Evolutionary conservation across 2,888 invertebrate genomes (phyloP).

Genomic region (Zeuzera pyrina): DNA sequence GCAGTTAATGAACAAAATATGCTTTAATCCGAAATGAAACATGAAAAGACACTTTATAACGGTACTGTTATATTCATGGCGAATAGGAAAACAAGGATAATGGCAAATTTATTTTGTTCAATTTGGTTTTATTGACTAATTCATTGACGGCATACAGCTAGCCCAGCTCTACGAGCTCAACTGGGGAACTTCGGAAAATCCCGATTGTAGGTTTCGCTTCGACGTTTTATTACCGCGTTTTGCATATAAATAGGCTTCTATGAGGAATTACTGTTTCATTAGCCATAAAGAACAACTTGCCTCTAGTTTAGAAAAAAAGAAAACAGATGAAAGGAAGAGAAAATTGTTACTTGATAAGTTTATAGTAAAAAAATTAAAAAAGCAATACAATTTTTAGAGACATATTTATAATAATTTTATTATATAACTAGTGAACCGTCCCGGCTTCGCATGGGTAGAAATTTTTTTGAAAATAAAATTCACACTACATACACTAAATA

Average conservation of each 20-base stretch:
- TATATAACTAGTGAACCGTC: too few relatives aligned
- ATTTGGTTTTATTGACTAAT: slow-evolving; percentile 70
- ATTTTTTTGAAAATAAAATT: too few relatives aligned
- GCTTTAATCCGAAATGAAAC: too few relatives aligned
- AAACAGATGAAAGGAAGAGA: neutral
- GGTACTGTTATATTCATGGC: slow-evolving; percentile 22
- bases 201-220: slow-evolving; percentile 18
- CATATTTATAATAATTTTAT: too few relatives aligned
- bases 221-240: slow-evolving; percentile 46
- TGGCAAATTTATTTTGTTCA: slow-evolving; percentile 64
- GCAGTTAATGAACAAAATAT: too few relatives aligned
- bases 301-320: neutral
- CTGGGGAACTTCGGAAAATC: slow-evolving; percentile 32
- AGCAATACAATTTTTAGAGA: too few relatives aligned
- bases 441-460: too few relatives aligned
- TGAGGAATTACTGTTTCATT: slow-evolving; percentile 37
- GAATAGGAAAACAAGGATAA: slow-evolving; percentile 54
- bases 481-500: too few relatives aligned
- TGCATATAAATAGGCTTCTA: slow-evolving; percentile 50
- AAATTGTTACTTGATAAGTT: neutral
- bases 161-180: slow-evolving; percentile 23
- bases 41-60: too few relatives aligned
- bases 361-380: neutral
- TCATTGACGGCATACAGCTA: slow-evolving; percentile 51
- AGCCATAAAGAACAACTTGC: slow-evolving; percentile 16